Percentiles rank a stretch among this genome's conserved stretches.
Evolutionary conservation across 2,113 vertebrate genomes (phyloP).

Genomic region (Cichladusa arquata): DNA sequence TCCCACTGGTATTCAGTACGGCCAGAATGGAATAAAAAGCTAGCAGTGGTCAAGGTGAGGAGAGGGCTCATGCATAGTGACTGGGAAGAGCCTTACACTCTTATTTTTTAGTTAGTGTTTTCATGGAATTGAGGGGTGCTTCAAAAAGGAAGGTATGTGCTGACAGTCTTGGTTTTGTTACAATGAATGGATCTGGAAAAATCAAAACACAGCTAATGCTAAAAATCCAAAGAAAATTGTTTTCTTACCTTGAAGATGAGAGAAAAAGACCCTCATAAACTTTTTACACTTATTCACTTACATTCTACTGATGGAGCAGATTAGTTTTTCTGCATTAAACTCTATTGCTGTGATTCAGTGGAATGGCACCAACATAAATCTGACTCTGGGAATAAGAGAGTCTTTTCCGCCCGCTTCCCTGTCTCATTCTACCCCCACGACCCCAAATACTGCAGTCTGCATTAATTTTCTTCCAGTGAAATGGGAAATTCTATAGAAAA

Average conservation of each 20-base stretch:
- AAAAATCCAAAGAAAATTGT: neutral
- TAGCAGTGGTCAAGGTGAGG: slow-evolving; percentile 51
- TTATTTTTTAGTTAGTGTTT: neutral
- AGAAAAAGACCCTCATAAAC: neutral
- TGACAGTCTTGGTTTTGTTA: neutral
- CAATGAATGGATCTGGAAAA: neutral
- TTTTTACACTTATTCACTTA: neutral
- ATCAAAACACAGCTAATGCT: neutral
- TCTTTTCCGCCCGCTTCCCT: neutral
- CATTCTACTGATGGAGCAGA: neutral
- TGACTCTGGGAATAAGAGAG: neutral
- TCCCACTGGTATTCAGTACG: slow-evolving; percentile 45
- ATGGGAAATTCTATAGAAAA: neutral
- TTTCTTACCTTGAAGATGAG: neutral
- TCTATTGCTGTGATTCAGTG: neutral
- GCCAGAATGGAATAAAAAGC: slow-evolving; percentile 33
- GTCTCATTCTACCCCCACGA: neutral
- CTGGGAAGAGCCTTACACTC: neutral
- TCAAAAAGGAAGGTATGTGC: neutral
- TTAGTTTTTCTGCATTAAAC: neutral
- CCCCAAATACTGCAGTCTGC: neutral
- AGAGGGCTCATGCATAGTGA: neutral
- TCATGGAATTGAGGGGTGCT: neutral
- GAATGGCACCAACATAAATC: neutral
- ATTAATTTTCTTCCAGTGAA: neutral